Conservation (phyloP, 2,797 vertebrate genomes). For the Acrossocheilus fasciatus region DNA sequence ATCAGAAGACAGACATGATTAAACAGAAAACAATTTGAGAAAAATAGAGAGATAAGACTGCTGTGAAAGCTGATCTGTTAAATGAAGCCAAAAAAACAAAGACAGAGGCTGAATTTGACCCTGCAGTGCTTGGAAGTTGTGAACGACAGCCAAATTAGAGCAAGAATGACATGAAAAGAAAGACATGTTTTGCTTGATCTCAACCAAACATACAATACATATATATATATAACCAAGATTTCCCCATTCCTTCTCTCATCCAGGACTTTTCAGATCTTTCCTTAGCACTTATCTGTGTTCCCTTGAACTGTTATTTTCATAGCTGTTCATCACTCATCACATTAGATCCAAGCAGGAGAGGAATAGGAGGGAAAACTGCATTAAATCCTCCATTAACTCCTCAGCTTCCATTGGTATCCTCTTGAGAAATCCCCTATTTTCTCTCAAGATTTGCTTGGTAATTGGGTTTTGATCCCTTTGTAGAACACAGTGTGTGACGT, state of each 20-base stretch:
- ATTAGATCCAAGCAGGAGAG: constrained; percentile 9
- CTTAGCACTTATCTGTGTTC: background rate
- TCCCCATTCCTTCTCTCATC: background rate
- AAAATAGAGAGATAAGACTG: background rate
- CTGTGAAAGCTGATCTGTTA: constrained; percentile 8
- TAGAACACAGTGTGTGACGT: constrained; percentile 25
- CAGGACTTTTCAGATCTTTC: background rate
- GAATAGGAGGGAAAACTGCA: constrained; percentile 34
- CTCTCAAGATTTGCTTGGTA: constrained; percentile 39
- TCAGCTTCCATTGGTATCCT: constrained; percentile 24
- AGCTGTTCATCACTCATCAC: constrained; percentile 28
- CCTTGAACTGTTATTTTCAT: background rate
- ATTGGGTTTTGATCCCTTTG: constrained; percentile 41
- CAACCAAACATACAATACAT: background rate
- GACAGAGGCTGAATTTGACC: constrained; percentile 30
- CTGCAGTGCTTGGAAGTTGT: constrained; percentile 10
- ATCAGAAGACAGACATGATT: background rate
- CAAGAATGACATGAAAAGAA: background rate
- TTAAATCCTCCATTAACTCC: constrained; percentile 41
- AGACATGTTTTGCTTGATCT: background rate
- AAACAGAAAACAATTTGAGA: background rate
- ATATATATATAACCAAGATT: background rate
- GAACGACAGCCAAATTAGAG: constrained; percentile 1
- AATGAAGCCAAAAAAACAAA: constrained; percentile 34
- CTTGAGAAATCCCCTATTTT: constrained; percentile 46